Percentiles rank a stretch among this genome's conserved stretches.
These are phyloP conservation scores for Chrysaora quinquecirrha DNA, from an alignment of 30 jellyfish, hydroid and myxozoan species.

Conservation along the genomic window DNA sequence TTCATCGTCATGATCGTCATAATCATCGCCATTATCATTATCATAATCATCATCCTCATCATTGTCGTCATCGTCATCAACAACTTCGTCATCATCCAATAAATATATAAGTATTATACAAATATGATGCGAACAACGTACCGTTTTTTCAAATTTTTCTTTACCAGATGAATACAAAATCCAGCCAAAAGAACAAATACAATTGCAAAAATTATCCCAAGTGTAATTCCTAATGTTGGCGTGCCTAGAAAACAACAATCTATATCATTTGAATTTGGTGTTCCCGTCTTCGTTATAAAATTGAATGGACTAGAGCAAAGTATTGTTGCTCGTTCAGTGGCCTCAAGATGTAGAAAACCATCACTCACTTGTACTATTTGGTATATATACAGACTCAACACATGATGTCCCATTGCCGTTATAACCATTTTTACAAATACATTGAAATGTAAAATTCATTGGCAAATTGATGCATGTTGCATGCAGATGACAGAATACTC, in stretches of 20 bases:
- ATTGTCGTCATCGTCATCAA: too few relatives aligned
- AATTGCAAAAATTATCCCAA: constrained; percentile 4
- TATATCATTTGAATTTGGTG: too few relatives aligned
- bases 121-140: not conserved
- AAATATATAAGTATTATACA: too few relatives aligned
- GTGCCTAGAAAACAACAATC: too few relatives aligned
- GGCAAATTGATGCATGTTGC: constrained; percentile 19
- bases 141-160: constrained; percentile 13
- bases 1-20: too few relatives aligned
- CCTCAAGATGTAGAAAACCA: too few relatives aligned
- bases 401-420: constrained; percentile 14
- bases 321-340: too few relatives aligned
- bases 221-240: not conserved
- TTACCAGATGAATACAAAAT: constrained; percentile 1
- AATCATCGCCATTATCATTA: too few relatives aligned
- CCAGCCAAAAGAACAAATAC: not conserved
- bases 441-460: not conserved
- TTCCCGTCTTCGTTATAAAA: not conserved
- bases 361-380: not conserved
- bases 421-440: constrained; percentile 6
- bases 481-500: not conserved
- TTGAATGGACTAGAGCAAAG: too few relatives aligned
- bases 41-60: too few relatives aligned
- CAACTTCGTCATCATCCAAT: too few relatives aligned
- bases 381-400: not conserved